Base-by-base conservation (phyloP, 2,797 vertebrate species). In the Acanthopagrus latus region DNA sequence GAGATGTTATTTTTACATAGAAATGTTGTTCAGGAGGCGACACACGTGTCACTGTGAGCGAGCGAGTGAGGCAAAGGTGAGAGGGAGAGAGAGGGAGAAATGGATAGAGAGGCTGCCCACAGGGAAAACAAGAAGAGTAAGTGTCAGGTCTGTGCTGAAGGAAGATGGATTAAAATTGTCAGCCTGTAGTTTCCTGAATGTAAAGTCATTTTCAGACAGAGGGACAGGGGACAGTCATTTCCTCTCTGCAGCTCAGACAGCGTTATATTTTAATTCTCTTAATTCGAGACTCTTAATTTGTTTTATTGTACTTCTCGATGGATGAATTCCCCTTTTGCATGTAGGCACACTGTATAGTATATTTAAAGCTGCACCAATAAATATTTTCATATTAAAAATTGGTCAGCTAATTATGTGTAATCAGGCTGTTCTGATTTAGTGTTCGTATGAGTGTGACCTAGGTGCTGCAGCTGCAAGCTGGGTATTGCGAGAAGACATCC, bases 101-200 rank as follows among this genome's bases (percentile, higher is more conserved):
- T 38, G 73, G 63, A 88, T 70, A 64, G 80, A 83, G 80, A 69
- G 76, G 81, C 14, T 58, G 74, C 76, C 83, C 71, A 72, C 38
- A 7, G 89, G 86, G 89, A 83, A 74, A 77, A 79, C 77, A 80
- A 74, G 66, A 71, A 76, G 80, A 75, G 80, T 69, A 69, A 57
- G 47, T 86, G 85, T 81, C 85, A 83, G 17, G 58, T 84, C 63
- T 33, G 29, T 1, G 27, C 68, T 57, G 71, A 51, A 79, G 81
- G 82, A 90, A 87, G 86, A 91, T 86, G 85, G 85, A 91, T 89
- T 83, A 47, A 86, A 72, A 76, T 48, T 73, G 74, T 82, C 83
- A 72, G 58, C 10, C 4, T 71, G 69, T 18, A 59, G 65, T 87
- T 89, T 71, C 16, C 60, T 85, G 74, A 81, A 86, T 74, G 58